Evolutionary conservation across 1,140 invertebrate species (phyloP), one percentile per base, ranked within the genome.

Genomic region (Drosophila kurseongensis): DNA sequence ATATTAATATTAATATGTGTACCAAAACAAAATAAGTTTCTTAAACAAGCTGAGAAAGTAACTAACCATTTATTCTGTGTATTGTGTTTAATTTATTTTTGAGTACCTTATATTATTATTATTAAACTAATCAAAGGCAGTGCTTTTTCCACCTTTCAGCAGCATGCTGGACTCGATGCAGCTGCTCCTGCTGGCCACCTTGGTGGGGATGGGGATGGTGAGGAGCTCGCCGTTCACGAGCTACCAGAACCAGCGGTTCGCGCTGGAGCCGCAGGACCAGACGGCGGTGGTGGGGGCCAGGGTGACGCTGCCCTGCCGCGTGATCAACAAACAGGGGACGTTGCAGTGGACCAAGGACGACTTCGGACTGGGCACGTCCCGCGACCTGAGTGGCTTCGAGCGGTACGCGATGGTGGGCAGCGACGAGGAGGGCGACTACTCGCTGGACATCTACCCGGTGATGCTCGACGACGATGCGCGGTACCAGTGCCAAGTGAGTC

Each of bases 281-380:
- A 95, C 95, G 27, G 95, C 95, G 16, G 95, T 95, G 59, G 94
- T 96, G 36, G 95, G 95, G 14, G 95, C 95, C 52, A 93, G 94
- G 12, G 95, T 96, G 2, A 95, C 95, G 29, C 92, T 96, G 13
- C 95, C 96, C 14, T 96, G 96, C 92, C 93, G 95, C 18, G 96
- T 97, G 10, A 93, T 95, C 71, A 94, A 96, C 90, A 95, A 96
- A 89, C 94, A 94, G 73, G 96, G 96, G n/a, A 93, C 94, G 4
- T 93, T 97, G 23, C 96, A 97, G 90, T 97, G 96, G 96, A 97
- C 96, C 48, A 95, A 96, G 86, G 96, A 97, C 91, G 96, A 96
- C 75, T 97, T 97, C 79, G 96, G 96, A 0, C 93, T 97, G 52
- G 97, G 97, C 4, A 95, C 95, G 1, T 95, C 96, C 58, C 93